Conservation (phyloP, 2,797 vertebrate genomes). For the Mormyrus proboscirostris region DNA sequence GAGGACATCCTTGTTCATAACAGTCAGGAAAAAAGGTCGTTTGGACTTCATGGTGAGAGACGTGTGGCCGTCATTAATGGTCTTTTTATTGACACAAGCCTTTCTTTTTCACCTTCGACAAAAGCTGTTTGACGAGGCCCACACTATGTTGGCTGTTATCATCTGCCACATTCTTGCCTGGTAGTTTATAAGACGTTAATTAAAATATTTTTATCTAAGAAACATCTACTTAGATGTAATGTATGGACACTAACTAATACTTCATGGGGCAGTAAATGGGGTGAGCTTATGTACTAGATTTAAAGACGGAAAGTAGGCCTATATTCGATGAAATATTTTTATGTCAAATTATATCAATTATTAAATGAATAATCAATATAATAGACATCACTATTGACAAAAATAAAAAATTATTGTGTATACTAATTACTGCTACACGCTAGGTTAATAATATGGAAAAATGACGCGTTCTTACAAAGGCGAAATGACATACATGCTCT, state of each 20-base stretch:
- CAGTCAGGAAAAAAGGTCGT: constrained; percentile 42
- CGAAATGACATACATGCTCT: not conserved
- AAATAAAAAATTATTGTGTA: not conserved
- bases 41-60: constrained; percentile 54
- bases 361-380: not conserved
- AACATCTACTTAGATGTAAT: constrained; percentile 20
- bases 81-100: constrained; percentile 50
- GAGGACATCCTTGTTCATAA: constrained; percentile 6
- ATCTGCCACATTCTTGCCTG: constrained; percentile 40
- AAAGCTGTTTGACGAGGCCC: constrained; percentile 47
- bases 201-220: constrained; percentile 38
- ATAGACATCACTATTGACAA: not conserved
- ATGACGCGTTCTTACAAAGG: not conserved
- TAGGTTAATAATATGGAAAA: not conserved
- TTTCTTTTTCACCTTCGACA: constrained; percentile 48
- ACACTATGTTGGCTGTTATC: constrained; percentile 53
- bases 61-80: constrained; percentile 48
- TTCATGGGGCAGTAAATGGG: not conserved
- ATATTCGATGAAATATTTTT: not conserved
- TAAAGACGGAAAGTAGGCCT: not conserved
- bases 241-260: constrained; percentile 18
- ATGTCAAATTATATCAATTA: not conserved
- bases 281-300: not conserved
- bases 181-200: constrained; percentile 36
- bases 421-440: not conserved